phyloP scores from a whole-genome alignment of 2,888 invertebrate genomes.

The Scaptomyza parva region DNA sequence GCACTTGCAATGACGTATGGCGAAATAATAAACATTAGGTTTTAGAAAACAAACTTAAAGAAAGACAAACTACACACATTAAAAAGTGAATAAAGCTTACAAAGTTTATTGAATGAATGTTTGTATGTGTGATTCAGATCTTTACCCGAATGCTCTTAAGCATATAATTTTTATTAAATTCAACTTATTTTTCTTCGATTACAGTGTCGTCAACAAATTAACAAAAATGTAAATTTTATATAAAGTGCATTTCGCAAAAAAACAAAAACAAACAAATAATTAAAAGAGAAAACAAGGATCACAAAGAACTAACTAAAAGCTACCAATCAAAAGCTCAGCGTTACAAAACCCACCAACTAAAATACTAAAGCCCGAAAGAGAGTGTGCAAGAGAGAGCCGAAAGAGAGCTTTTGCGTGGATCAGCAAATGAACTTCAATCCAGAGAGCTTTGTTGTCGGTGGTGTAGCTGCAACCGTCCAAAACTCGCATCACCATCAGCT shows the following conservation, averaged over 20 bases:
- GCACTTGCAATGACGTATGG: too few species aligned
- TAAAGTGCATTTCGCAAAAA: slow-evolving; percentile 70
- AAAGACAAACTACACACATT: too few species aligned
- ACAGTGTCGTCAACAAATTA: slow-evolving; percentile 46
- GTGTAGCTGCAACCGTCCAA: slow-evolving; percentile 60
- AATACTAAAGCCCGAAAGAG: slow-evolving; percentile 29
- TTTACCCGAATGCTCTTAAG: background rate
- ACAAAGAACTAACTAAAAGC: slow-evolving; percentile 12
- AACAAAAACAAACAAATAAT: slow-evolving; percentile 25
- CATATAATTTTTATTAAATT: slow-evolving; percentile 8
- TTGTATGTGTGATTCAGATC: slow-evolving; percentile 2
- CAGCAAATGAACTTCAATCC: slow-evolving; percentile 80
- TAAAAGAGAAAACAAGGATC: slow-evolving; percentile 21
- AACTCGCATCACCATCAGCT: slow-evolving; percentile 26
- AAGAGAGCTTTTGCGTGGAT: slow-evolving; percentile 9
- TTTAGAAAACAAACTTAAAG: too few species aligned
- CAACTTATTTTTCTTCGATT: slow-evolving; percentile 18
- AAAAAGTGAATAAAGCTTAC: too few species aligned
- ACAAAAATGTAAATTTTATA: slow-evolving; percentile 69
- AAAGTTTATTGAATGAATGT: background rate
- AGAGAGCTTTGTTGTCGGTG: slow-evolving; percentile 65
- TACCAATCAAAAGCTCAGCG: slow-evolving; percentile 36
- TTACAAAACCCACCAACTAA: slow-evolving; percentile 42
- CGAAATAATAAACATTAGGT: too few species aligned
- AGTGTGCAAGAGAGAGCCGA: slow-evolving; percentile 1